These are phyloP conservation scores for Rhea americana DNA, from an alignment of 2,113 vertebrate genomes.

Conservation along the genomic window DNA sequence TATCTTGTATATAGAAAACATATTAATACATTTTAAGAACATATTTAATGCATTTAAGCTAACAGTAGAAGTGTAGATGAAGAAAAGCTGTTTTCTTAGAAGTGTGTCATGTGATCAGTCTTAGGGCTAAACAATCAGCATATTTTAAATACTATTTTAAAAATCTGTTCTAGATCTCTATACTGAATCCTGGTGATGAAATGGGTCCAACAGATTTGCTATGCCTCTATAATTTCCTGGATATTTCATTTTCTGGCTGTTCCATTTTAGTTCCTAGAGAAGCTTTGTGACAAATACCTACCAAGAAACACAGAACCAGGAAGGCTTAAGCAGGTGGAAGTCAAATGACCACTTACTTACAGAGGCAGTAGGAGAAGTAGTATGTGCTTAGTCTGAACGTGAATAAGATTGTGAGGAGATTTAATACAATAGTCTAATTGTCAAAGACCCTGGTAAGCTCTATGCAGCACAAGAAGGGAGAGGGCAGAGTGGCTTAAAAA, in stretches of 20 bases:
- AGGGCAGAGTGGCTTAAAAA: background rate
- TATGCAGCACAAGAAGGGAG: background rate
- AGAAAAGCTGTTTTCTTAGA: background rate
- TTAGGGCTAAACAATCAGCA: background rate
- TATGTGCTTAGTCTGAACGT: background rate
- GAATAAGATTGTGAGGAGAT: background rate
- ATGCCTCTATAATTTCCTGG: background rate
- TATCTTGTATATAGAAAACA: slow-evolving; percentile 8
- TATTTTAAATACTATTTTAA: background rate
- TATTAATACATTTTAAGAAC: background rate
- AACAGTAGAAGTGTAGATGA: background rate
- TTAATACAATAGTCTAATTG: background rate
- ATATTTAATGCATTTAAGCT: background rate
- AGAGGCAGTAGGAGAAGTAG: background rate
- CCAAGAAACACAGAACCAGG: background rate
- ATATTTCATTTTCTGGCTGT: background rate
- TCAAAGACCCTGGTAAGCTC: background rate
- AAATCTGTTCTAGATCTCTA: background rate
- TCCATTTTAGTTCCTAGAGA: background rate
- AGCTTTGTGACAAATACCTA: background rate
- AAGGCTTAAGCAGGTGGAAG: background rate
- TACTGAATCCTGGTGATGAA: background rate
- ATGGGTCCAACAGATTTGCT: background rate
- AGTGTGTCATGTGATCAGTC: background rate
- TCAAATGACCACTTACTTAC: background rate